phyloP scores from a whole-genome alignment of 2,113 vertebrate genomes.

The Falco punctatus region DNA sequence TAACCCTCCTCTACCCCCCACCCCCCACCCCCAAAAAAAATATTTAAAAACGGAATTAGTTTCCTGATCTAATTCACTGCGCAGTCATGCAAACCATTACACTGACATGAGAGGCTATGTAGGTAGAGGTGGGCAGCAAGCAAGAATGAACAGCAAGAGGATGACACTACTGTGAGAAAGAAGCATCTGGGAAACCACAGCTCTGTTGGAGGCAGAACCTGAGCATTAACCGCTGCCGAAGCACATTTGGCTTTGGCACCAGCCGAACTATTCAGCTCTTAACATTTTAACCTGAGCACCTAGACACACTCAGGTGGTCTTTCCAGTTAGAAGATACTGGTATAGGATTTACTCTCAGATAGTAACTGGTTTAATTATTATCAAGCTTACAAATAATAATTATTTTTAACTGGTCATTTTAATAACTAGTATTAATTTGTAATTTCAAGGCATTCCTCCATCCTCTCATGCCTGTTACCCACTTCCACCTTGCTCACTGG shows the following conservation, averaged over 20 bases:
- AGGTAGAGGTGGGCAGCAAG: not conserved
- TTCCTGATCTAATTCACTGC: not conserved
- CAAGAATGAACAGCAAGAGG: not conserved
- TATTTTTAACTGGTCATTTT: not conserved
- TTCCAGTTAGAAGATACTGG: not conserved
- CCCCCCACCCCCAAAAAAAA: fast-evolving
- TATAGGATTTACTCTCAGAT: not conserved
- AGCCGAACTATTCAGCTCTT: not conserved
- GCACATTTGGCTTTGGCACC: not conserved
- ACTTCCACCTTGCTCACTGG: not conserved
- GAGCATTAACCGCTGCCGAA: not conserved
- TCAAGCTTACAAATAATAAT: not conserved
- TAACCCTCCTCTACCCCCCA: not conserved
- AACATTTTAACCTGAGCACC: not conserved
- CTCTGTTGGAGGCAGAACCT: not conserved
- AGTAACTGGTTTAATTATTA: not conserved
- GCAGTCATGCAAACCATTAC: not conserved
- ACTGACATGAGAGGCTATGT: not conserved
- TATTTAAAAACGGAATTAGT: not conserved
- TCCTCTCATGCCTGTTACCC: not conserved
- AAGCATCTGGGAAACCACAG: not conserved
- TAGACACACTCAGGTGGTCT: not conserved
- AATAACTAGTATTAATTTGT: not conserved
- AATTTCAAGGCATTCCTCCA: not conserved
- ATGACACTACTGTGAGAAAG: not conserved